Evolutionary conservation across 2,797 vertebrate species (phyloP).

Genomic region (Hippopotamyrus pictus): DNA sequence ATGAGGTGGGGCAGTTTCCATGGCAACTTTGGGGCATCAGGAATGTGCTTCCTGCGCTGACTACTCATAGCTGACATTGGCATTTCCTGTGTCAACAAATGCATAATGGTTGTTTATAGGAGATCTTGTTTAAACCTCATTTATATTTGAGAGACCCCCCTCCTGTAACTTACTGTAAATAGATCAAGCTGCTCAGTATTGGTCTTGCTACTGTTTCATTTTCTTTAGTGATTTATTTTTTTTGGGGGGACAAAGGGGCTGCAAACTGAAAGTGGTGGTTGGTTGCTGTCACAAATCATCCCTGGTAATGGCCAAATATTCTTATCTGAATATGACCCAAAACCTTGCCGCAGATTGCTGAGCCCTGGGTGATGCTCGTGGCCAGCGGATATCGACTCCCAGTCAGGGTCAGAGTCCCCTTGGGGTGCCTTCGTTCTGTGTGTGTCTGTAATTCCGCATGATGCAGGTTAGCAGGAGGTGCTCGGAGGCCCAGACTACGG

Average conservation of each 20-base stretch:
- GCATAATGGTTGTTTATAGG: constrained; percentile 49
- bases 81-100: constrained; percentile 56
- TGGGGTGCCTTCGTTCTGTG: background rate
- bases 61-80: constrained; percentile 35
- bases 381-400: background rate
- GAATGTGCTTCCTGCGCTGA: constrained; percentile 30
- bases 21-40: constrained; percentile 6
- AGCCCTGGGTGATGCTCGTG: constrained; percentile 20
- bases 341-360: background rate
- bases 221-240: background rate
- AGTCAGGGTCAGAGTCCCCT: background rate
- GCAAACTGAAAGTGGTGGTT: constrained; percentile 36
- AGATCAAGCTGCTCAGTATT: constrained; percentile 6
- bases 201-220: background rate
- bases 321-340: constrained; percentile 44
- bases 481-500: background rate
- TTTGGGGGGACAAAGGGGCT: constrained; percentile 9
- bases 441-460: background rate
- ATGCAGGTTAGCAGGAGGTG: background rate
- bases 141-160: constrained; percentile 40
- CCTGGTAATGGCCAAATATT: constrained; percentile 45
- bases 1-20: background rate
- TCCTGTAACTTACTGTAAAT: background rate
- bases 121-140: constrained; percentile 34
- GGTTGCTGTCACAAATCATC: constrained; percentile 39